Base-by-base conservation (phyloP, 53 echinoderm and acorn worm genomes). In the Antedon mediterranea region DNA sequence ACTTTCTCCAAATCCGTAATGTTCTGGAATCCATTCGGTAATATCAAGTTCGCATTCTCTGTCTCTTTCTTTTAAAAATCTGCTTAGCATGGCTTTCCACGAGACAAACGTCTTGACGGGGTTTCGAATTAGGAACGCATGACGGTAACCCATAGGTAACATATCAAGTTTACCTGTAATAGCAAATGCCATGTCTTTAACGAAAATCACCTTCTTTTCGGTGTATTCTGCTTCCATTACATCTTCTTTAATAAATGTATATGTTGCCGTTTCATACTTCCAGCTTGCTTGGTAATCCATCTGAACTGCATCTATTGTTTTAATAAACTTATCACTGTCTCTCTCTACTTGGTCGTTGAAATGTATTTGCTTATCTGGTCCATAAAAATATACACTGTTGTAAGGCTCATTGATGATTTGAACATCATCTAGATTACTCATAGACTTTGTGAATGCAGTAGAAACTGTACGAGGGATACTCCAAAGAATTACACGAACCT, bases 111-210 rank as follows among this genome's bases (percentile, higher is more conserved):
- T 71, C 28, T 76, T 81, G 73, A 30, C 31, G 5, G 86, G 86
- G 32, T 82, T 33, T 20, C 86, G 77, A 34, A 81, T 86, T 32
- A 86, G 30, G 34, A 86, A 86, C 30, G 81, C 44, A 74, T 81
- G 81, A 30, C 73, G 81, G 42, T 82, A 86, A 4, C 86, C 86
- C 27, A 77, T 32, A n/a, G 86, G 81, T 13, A 86, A 44, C 33
- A 43, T 72, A 32, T 78, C 44, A 27, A 44, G 74, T 74, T 78
- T 86, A 2, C 73, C 77, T 30, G 74, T 73, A 5, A 86, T 34
- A 13, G 43, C 72, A 34, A 57, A 44, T 0, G 86, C 77, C 81
- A 81, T 86, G 78, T 86, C 86, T 74, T 81, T 81, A 33, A 57
- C 42, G 74, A 86, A 57, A 11, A 57, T 26, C 23, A 57, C 57